Percentiles rank a stretch among this genome's conserved stretches.
Evolutionary conservation across 2,113 vertebrate genomes (phyloP).

Genomic region (Ranitomeya imitator): DNA sequence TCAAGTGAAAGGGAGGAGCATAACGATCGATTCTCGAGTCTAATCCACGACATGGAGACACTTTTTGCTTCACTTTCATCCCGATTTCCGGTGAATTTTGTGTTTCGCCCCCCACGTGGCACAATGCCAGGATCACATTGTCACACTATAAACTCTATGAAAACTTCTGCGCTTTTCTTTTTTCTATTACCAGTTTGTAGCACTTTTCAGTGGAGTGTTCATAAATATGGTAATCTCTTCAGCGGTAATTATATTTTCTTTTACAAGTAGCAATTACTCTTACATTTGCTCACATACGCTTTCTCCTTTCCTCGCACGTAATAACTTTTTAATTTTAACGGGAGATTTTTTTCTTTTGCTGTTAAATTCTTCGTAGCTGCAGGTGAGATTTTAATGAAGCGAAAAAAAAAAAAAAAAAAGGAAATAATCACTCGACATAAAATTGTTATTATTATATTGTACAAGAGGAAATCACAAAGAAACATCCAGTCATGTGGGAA

Average conservation of each 20-base stretch:
- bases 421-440: not conserved
- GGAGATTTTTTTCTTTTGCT: not conserved
- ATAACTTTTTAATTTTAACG: constrained; percentile 12
- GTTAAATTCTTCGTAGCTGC: not conserved
- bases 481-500: not conserved
- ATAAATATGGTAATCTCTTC: not conserved
- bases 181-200: not conserved
- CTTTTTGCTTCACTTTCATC: too few species aligned
- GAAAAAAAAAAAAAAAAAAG: not conserved
- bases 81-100: too few species aligned
- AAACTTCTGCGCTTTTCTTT: not conserved
- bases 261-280: not conserved
- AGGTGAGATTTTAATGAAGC: constrained; percentile 8
- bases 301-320: not conserved
- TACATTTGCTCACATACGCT: not conserved
- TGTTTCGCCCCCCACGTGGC: too few species aligned
- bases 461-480: not conserved
- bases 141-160: too few species aligned
- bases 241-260: constrained; percentile 13
- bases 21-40: too few species aligned
- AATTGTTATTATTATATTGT: not conserved
- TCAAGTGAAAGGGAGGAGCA: too few species aligned
- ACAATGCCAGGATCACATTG: too few species aligned
- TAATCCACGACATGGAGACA: too few species aligned
- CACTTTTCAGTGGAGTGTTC: not conserved